These are phyloP conservation scores for Dendrolimus houi DNA, from an alignment of 2,888 invertebrate species.

Conservation along the genomic window DNA sequence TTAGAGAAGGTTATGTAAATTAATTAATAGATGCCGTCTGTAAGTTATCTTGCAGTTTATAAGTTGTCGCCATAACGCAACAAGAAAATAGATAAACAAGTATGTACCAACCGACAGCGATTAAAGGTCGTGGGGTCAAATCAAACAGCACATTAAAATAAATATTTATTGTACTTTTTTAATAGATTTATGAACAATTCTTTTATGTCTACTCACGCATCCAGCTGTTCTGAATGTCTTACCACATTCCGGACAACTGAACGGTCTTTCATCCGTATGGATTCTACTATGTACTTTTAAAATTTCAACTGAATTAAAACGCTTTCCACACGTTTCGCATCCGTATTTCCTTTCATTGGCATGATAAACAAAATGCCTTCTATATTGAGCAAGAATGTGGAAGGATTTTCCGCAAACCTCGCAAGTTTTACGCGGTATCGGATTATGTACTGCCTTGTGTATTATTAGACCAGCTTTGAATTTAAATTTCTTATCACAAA, in stretches of 20 bases:
- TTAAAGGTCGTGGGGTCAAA: neutral
- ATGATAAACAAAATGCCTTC: constrained; percentile 69
- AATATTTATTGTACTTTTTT: constrained; percentile 34
- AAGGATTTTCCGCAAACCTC: constrained; percentile 73
- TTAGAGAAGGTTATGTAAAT: too few species aligned
- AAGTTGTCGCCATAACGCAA: too few species aligned
- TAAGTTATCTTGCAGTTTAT: too few species aligned
- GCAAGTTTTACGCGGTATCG: constrained; percentile 67
- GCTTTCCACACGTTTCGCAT: constrained; percentile 71
- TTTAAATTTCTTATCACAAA: constrained; percentile 68
- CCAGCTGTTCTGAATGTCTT: constrained; percentile 69
- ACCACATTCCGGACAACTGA: constrained; percentile 60
- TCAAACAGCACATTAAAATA: constrained; percentile 10
- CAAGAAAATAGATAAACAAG: too few species aligned
- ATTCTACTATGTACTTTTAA: constrained; percentile 64
- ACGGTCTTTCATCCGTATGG: constrained; percentile 67
- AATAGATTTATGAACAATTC: constrained; percentile 49
- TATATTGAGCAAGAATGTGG: constrained; percentile 64
- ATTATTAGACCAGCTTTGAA: constrained; percentile 63
- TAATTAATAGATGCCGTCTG: too few species aligned
- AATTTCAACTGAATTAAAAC: constrained; percentile 71
- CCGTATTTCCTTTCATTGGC: constrained; percentile 69
- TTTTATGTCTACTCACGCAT: constrained; percentile 61
- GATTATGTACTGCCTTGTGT: constrained; percentile 60
- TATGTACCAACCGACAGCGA: neutral